A percentile compares a stretch with the other conserved stretches of the same genome.
Evolutionary conservation across 2,113 vertebrate genomes (phyloP).

Genomic region (Mobula birostris): DNA sequence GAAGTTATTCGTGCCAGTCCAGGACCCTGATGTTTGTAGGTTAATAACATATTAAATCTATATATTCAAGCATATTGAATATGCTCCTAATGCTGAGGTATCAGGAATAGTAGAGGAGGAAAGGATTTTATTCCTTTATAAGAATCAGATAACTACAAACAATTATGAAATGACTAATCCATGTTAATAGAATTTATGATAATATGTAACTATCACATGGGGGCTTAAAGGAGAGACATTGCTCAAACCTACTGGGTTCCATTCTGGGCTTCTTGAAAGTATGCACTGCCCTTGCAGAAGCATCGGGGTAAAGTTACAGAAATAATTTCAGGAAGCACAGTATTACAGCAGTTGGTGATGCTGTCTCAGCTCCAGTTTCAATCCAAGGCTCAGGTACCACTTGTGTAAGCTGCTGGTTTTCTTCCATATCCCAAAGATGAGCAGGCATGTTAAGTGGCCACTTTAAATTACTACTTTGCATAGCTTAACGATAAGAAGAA

Average conservation of each 20-base stretch:
- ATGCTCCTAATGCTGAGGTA: neutral
- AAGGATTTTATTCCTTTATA: neutral
- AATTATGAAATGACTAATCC: neutral
- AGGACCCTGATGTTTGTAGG: too few species aligned
- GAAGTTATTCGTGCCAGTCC: too few species aligned
- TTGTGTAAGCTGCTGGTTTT: too few species aligned
- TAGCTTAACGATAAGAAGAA: too few species aligned
- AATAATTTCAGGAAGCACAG: neutral
- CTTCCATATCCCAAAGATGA: too few species aligned
- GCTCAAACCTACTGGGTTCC: neutral
- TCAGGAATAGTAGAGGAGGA: neutral
- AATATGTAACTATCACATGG: neutral
- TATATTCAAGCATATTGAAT: neutral
- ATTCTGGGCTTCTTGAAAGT: neutral
- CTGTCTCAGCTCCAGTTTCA: too few species aligned
- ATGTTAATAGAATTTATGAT: neutral
- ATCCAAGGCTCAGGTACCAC: too few species aligned
- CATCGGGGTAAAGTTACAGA: neutral
- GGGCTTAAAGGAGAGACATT: neutral
- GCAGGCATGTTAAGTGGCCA: too few species aligned
- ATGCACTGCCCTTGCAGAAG: neutral
- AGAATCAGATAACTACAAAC: neutral
- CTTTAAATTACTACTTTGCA: too few species aligned
- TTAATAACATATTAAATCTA: too few species aligned
- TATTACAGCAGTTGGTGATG: too few species aligned